Conservation (phyloP, 2,797 vertebrate genomes). For the Macroramphosus scolopax region DNA sequence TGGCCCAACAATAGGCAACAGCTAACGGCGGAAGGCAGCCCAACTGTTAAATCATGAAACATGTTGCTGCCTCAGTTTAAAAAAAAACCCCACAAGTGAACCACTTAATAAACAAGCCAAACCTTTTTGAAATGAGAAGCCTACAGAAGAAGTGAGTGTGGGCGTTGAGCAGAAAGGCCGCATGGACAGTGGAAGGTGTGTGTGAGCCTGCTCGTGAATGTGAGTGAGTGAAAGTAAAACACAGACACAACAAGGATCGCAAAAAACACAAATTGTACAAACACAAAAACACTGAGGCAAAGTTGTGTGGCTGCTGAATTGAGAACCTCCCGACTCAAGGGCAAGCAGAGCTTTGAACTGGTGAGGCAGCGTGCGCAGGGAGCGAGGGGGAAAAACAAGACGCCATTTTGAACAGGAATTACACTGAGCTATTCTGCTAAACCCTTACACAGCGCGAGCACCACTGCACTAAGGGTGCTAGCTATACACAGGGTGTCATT, state of each 20-base stretch:
- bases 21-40: conserved; percentile 30
- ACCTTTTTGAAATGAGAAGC: conserved; percentile 36
- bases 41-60: conserved; percentile 31
- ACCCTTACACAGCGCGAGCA: conserved; percentile 54
- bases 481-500: conserved; percentile 47
- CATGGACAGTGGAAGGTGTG: conserved; percentile 36
- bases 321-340: conserved; percentile 57
- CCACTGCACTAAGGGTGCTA: conserved; percentile 45
- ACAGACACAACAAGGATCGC: conserved; percentile 31
- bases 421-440: conserved; percentile 64
- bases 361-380: conserved; percentile 61
- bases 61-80: conserved; percentile 30
- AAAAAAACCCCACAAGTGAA: conserved; percentile 7
- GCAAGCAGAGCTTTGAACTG: conserved; percentile 64
- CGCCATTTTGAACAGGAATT: conserved; percentile 79
- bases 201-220: conserved; percentile 21
- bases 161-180: conserved; percentile 46
- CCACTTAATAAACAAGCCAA: conserved; percentile 24
- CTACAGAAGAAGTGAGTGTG: conserved; percentile 25
- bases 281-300: conserved; percentile 27
- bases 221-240: conserved; percentile 52
- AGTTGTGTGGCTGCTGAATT: conserved; percentile 51
- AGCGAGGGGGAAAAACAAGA: conserved; percentile 71
- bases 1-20: conserved; percentile 44
- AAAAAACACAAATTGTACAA: neutral